Conservation (phyloP, 1,140 invertebrate genomes). For the Apis dorsata region DNA sequence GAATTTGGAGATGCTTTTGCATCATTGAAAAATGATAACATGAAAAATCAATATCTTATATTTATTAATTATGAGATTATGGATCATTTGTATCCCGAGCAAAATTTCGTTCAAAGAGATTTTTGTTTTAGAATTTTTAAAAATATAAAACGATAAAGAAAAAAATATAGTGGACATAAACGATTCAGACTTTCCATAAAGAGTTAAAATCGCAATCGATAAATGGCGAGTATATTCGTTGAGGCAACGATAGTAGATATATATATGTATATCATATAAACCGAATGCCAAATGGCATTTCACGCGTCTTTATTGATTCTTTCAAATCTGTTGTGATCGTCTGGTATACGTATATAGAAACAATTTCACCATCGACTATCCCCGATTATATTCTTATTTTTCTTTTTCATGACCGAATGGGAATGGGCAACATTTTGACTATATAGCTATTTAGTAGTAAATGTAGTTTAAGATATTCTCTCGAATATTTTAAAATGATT, state of each 20-base stretch:
- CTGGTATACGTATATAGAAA: background rate
- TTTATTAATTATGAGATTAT: too few species aligned
- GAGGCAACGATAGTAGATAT: background rate
- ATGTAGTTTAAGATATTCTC: background rate
- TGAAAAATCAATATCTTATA: background rate
- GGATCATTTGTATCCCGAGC: too few species aligned
- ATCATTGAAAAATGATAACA: background rate
- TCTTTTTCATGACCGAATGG: too few species aligned
- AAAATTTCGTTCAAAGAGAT: too few species aligned
- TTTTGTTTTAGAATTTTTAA: too few species aligned
- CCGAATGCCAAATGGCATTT: conserved; percentile 10
- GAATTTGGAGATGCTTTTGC: background rate
- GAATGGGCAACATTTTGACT: background rate
- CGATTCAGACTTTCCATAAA: too few species aligned
- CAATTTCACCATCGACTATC: background rate
- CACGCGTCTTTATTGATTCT: conserved; percentile 4
- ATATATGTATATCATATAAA: background rate
- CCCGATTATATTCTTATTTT: background rate
- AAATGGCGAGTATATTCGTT: background rate
- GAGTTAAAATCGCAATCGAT: conserved; percentile 3
- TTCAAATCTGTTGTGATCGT: background rate
- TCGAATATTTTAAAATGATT: conserved; percentile 1
- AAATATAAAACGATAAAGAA: too few species aligned
- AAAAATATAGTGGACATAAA: too few species aligned
- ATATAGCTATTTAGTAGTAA: background rate